Conservation (phyloP, 1,140 invertebrate genomes). For the Choristoneura fumiferana region DNA sequence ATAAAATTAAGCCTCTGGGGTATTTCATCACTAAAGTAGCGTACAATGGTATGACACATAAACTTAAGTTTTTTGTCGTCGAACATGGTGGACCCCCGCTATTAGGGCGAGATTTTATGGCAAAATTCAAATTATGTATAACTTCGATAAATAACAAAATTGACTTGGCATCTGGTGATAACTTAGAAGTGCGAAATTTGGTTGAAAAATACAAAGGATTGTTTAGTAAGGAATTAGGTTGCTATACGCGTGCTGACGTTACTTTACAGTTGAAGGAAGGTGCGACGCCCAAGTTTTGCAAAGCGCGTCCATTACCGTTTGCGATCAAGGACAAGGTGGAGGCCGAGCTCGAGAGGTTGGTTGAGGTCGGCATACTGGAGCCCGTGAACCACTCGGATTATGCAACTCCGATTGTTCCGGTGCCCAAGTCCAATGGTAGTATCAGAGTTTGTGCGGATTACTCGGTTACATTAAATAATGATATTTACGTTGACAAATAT, state of each 20-base stretch:
- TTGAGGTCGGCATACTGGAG: too few relatives aligned
- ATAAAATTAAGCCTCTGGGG: constrained; percentile 17
- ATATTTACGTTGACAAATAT: background rate
- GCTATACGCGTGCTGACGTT: background rate
- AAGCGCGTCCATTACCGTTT: too few relatives aligned
- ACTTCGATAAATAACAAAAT: background rate
- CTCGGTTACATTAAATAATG: constrained; percentile 4
- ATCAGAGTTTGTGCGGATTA: constrained; percentile 1
- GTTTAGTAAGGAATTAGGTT: background rate
- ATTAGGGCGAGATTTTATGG: constrained; percentile 20
- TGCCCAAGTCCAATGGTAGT: background rate
- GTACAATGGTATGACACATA: background rate
- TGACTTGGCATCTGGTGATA: background rate
- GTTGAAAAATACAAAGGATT: background rate
- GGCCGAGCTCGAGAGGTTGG: too few relatives aligned
- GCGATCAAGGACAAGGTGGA: too few relatives aligned
- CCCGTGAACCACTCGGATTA: too few relatives aligned
- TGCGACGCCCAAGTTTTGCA: background rate
- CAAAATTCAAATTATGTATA: constrained; percentile 3
- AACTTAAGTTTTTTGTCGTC: constrained; percentile 4
- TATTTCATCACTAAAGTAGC: background rate
- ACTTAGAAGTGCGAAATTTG: background rate
- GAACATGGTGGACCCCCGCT: constrained; percentile 9
- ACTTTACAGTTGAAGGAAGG: background rate
- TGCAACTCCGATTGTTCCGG: too few relatives aligned